phyloP scores from a whole-genome alignment of 2,888 invertebrate genomes.

The Odontothrips loti region DNA sequence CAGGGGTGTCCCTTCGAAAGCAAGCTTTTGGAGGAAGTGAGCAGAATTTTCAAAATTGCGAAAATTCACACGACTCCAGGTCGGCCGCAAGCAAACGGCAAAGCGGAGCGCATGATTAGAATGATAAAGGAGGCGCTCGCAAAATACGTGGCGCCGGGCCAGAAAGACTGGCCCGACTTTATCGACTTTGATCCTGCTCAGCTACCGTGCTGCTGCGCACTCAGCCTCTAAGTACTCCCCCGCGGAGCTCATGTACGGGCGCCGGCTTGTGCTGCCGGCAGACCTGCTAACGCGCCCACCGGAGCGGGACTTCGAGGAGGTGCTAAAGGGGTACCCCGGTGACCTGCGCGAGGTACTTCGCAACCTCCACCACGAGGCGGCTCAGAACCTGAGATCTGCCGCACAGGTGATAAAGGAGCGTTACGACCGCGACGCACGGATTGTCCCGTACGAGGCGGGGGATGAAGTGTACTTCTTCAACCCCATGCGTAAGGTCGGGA shows the following conservation, averaged over 20 bases:
- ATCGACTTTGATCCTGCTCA: background rate
- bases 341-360: background rate
- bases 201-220: background rate
- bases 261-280: background rate
- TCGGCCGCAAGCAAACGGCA: background rate
- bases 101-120: background rate
- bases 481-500: background rate
- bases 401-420: background rate
- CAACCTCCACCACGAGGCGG: background rate
- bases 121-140: background rate
- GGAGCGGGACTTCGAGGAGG: background rate
- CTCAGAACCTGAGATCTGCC: background rate
- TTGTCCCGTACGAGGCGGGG: background rate
- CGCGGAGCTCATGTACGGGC: background rate
- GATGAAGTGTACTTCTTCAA: background rate
- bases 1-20: background rate
- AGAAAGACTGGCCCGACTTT: slow-evolving; percentile 2
- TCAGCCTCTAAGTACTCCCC: background rate
- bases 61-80: background rate
- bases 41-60: background rate
- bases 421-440: background rate
- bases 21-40: background rate
- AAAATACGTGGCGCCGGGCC: background rate
- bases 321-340: background rate
- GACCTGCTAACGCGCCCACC: background rate